These are phyloP conservation scores for Tipula unca DNA, from an alignment of 2,888 invertebrate species.

Conservation along the genomic window DNA sequence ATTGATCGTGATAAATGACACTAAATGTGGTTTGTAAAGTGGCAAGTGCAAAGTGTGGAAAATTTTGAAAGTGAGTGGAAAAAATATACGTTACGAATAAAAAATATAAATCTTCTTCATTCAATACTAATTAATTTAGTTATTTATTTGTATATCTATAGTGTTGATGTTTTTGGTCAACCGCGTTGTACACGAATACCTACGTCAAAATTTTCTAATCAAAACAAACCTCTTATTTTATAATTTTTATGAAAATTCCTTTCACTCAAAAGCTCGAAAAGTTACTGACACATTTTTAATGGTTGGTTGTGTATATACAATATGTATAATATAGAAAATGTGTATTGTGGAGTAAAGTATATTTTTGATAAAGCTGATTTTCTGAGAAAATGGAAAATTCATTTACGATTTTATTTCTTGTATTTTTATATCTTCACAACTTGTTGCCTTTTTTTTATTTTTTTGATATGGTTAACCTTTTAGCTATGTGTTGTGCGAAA, in stretches of 20 bases:
- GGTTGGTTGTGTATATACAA: neutral
- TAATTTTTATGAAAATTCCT: neutral
- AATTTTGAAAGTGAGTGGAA: neutral
- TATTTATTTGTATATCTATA: neutral
- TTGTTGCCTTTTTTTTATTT: neutral
- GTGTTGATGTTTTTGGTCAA: neutral
- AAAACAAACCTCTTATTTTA: neutral
- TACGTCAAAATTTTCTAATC: neutral
- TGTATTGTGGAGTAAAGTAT: neutral
- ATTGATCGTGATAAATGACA: neutral
- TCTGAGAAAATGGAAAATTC: neutral
- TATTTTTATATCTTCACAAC: neutral
- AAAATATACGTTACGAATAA: neutral
- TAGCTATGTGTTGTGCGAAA: neutral
- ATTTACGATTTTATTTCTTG: neutral
- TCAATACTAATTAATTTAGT: neutral
- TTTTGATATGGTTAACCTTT: neutral
- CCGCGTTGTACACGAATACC: neutral
- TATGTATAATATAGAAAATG: neutral
- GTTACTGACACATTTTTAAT: neutral
- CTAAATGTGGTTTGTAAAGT: neutral
- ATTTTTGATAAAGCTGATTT: neutral
- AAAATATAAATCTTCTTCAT: neutral
- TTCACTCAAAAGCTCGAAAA: neutral
- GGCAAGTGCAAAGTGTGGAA: slow-evolving; percentile 8